phyloP scores from a whole-genome alignment of 2,888 invertebrate genomes.

The Tinea trinotella region DNA sequence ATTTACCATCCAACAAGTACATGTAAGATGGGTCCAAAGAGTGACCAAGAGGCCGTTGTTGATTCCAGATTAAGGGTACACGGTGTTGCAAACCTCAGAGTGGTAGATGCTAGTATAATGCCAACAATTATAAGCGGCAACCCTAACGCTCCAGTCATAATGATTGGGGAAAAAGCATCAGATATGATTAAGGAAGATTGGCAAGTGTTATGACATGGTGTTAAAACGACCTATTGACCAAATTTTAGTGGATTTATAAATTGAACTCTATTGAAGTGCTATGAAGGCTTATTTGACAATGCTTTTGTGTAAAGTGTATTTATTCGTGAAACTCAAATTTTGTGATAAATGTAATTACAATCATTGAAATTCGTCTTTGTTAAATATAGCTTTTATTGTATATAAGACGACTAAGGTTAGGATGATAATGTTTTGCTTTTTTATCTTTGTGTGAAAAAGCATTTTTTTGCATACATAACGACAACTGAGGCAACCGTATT shows the following conservation, averaged over 20 bases:
- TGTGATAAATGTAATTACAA: no score
- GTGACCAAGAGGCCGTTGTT: constrained; percentile 84
- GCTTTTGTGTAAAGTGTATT: no score
- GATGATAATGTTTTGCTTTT: no score
- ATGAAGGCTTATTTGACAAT: no score
- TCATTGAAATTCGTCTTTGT: no score
- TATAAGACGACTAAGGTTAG: no score
- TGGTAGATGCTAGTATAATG: constrained; percentile 91
- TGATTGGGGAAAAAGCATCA: constrained; percentile 92
- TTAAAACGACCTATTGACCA: background rate
- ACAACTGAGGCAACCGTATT: no score
- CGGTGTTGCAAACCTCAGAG: constrained; percentile 82
- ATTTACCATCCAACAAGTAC: constrained; percentile 91
- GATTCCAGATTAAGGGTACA: constrained; percentile 84
- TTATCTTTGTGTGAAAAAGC: no score
- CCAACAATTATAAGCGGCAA: constrained; percentile 91
- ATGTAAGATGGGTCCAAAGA: constrained; percentile 88
- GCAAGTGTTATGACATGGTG: constrained; percentile 67
- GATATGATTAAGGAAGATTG: constrained; percentile 93
- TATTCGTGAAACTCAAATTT: no score
- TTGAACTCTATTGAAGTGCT: no score
- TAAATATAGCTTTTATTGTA: no score
- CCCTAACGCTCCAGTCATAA: constrained; percentile 90
- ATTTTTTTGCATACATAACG: no score
- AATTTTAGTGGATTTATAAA: background rate